These are phyloP conservation scores for Sebastes jordani DNA, from an alignment of 2,797 vertebrate genomes.

Conservation along the genomic window DNA sequence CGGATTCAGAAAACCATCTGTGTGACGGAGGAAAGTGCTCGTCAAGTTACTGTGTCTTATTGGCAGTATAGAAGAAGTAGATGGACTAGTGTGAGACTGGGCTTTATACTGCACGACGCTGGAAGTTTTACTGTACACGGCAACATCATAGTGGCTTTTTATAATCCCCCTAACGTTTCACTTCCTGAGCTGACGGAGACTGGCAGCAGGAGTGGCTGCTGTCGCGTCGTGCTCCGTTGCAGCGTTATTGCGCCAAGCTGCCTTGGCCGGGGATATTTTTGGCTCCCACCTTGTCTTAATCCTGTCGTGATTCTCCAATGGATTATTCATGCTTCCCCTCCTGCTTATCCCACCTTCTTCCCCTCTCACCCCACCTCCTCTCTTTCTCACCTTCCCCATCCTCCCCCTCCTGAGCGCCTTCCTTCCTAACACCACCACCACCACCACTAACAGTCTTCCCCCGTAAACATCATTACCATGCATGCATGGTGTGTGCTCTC, in stretches of 20 bases:
- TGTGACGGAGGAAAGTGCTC: neutral
- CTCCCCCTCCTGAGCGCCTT: slow-evolving; percentile 1
- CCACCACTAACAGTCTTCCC: slow-evolving; percentile 3
- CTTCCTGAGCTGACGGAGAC: slow-evolving; percentile 59
- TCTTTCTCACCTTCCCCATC: slow-evolving; percentile 9
- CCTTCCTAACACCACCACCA: slow-evolving; percentile 4
- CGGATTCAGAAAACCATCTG: neutral
- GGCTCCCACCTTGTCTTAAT: slow-evolving; percentile 75
- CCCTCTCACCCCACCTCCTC: slow-evolving; percentile 13
- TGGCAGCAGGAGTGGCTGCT: slow-evolving; percentile 70
- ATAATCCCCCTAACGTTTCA: slow-evolving; percentile 43
- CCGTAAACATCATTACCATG: slow-evolving; percentile 7
- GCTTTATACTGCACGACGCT: neutral
- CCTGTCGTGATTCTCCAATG: slow-evolving; percentile 67
- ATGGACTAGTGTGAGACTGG: too few species aligned
- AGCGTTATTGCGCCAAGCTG: slow-evolving; percentile 61
- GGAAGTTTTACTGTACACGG: slow-evolving; percentile 35
- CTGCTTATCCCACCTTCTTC: neutral
- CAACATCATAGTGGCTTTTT: slow-evolving; percentile 40
- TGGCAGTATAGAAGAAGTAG: neutral
- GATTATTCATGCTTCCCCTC: slow-evolving; percentile 69
- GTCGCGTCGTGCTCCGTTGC: slow-evolving; percentile 58
- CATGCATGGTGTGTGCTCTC: neutral
- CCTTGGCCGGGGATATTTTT: slow-evolving; percentile 71
- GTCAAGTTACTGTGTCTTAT: neutral